Conservation (phyloP, 2,797 vertebrate genomes). For the Enteromius radiatus region DNA sequence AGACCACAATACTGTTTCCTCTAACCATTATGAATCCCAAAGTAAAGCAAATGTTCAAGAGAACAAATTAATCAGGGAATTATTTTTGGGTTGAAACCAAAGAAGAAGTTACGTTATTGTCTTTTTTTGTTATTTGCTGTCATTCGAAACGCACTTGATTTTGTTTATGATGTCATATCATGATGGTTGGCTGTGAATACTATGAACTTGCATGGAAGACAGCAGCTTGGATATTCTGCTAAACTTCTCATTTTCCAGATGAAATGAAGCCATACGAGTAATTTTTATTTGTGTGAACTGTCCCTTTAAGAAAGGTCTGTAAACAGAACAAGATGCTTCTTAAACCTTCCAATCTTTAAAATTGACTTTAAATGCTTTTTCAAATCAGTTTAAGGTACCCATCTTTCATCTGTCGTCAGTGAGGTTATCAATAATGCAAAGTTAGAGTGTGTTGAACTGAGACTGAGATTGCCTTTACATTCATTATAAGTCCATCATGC, state of each 20-base stretch:
- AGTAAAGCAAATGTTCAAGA: slow-evolving; percentile 2
- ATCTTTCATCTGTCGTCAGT: background rate
- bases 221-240: background rate
- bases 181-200: background rate
- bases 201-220: background rate
- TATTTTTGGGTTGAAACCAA: background rate
- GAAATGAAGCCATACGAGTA: no score
- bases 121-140: background rate
- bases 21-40: slow-evolving; percentile 4
- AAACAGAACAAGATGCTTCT: background rate
- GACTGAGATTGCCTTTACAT: background rate
- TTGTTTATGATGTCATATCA: background rate
- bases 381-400: background rate
- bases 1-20: slow-evolving; percentile 24
- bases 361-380: background rate
- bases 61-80: background rate
- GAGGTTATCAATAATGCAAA: slow-evolving; percentile 24
- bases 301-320: background rate
- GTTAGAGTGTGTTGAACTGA: background rate
- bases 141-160: background rate
- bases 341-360: background rate
- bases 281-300: background rate
- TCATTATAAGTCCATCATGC: background rate
- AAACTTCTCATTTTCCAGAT: background rate
- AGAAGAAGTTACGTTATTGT: background rate